Evolutionary conservation across 2,888 invertebrate species (phyloP).

Genomic region (Caenorhabditis sinica): DNA sequence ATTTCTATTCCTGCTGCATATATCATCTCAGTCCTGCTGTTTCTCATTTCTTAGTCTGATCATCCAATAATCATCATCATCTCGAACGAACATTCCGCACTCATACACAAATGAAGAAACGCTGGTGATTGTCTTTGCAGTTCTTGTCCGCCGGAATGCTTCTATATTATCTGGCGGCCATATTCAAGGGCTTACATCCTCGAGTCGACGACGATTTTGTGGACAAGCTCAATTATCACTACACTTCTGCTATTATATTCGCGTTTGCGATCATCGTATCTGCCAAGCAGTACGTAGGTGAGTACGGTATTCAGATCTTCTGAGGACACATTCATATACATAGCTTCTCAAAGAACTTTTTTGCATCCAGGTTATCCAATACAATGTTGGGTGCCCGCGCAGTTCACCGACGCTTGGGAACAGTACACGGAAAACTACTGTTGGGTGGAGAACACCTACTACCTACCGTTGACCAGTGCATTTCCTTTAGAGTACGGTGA

Average conservation of each 20-base stretch:
- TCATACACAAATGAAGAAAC: constrained; percentile 34
- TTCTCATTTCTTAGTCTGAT: constrained; percentile 12
- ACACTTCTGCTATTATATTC: constrained; percentile 84
- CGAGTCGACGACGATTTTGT: constrained; percentile 84
- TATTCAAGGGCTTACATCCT: constrained; percentile 84
- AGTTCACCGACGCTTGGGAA: constrained; percentile 85
- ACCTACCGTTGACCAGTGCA: constrained; percentile 85
- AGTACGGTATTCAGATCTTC: constrained; percentile 33
- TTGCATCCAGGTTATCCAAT: constrained; percentile 81
- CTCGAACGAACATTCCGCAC: constrained; percentile 15
- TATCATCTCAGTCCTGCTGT: background rate
- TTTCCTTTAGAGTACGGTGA: constrained; percentile 83
- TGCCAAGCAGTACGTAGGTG: constrained; percentile 84
- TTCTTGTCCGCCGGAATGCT: constrained; percentile 83
- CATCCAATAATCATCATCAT: constrained; percentile 35
- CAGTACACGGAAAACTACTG: constrained; percentile 86
- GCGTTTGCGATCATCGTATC: constrained; percentile 84
- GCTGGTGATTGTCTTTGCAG: constrained; percentile 72
- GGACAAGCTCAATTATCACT: constrained; percentile 83
- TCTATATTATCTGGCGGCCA: constrained; percentile 84
- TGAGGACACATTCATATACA: background rate
- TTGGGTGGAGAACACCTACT: constrained; percentile 86
- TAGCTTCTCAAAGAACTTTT: background rate
- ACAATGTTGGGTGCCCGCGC: constrained; percentile 85
- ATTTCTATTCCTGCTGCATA: constrained; percentile 19